Percentiles rank a stretch among this genome's conserved stretches.
Evolutionary conservation across 2,113 vertebrate genomes (phyloP).

Genomic region (Cathartes aura): DNA sequence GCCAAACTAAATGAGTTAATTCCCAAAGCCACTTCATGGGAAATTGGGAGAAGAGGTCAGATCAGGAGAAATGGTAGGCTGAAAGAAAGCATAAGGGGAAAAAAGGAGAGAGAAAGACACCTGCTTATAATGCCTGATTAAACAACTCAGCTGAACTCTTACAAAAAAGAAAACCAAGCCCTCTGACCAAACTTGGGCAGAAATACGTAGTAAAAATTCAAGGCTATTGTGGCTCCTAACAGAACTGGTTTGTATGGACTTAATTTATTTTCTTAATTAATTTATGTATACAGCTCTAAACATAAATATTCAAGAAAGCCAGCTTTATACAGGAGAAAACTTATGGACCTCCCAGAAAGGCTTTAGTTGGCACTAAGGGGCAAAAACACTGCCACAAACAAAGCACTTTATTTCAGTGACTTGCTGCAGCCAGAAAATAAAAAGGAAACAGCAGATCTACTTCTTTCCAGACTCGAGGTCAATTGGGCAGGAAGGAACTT

Average conservation of each 20-base stretch:
- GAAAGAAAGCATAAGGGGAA: background rate
- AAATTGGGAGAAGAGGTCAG: background rate
- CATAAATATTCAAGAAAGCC: background rate
- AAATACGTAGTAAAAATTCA: background rate
- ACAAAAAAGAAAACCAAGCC: background rate
- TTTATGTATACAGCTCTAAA: background rate
- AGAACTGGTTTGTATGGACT: background rate
- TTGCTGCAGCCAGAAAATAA: background rate
- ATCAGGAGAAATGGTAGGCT: background rate
- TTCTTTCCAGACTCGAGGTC: conserved; percentile 10
- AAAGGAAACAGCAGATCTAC: background rate
- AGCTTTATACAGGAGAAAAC: background rate
- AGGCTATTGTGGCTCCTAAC: background rate
- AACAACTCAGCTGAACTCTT: background rate
- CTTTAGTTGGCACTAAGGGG: background rate
- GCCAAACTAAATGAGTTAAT: background rate
- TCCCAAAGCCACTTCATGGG: background rate
- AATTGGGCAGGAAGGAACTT: conserved; percentile 32
- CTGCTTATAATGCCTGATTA: background rate
- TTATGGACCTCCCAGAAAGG: background rate
- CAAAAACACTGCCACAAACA: background rate
- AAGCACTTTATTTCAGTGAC: background rate
- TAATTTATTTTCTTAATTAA: background rate
- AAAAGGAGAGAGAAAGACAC: background rate
- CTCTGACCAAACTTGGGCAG: background rate